Evolutionary conservation across 1,140 invertebrate genomes (phyloP).

Genomic region (Drosophila sturtevanti): DNA sequence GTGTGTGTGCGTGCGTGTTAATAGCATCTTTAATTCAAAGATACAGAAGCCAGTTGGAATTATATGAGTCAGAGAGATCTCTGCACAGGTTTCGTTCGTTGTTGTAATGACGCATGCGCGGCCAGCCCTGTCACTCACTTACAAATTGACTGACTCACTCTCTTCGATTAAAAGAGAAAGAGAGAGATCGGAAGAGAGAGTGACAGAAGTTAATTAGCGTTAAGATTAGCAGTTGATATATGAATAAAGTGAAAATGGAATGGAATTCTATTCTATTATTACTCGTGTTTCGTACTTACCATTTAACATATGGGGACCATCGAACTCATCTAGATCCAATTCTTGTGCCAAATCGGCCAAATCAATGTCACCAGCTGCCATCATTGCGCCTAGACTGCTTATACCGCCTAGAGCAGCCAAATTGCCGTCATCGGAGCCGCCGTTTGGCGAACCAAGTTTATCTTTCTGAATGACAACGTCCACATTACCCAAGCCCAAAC

Average conservation of each 20-base stretch:
- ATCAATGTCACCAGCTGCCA: conserved; percentile 85
- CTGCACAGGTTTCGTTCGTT: not conserved
- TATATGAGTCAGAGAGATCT: conserved; percentile 3
- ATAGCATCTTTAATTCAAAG: not conserved
- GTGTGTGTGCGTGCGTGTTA: too few relatives aligned
- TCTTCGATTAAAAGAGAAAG: too few relatives aligned
- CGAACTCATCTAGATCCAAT: conserved; percentile 91
- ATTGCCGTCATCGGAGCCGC: conserved; percentile 92
- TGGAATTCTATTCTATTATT: not conserved
- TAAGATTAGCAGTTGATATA: not conserved
- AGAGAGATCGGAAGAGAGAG: too few relatives aligned
- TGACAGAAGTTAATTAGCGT: not conserved
- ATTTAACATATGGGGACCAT: conserved; percentile 87
- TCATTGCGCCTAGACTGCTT: conserved; percentile 85
- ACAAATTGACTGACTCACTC: not conserved
- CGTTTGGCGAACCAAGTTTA: conserved; percentile 91
- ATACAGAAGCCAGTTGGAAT: not conserved
- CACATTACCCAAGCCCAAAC: conserved; percentile 85
- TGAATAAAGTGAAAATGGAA: too few relatives aligned
- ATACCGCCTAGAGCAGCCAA: conserved; percentile 85
- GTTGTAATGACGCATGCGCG: not conserved
- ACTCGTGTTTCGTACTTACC: conserved; percentile 75
- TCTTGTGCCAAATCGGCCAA: conserved; percentile 87
- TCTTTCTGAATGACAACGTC: conserved; percentile 86
- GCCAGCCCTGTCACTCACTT: not conserved